Evolutionary conservation across 37 sponge, comb jelly and placozoan species (phyloP).

Genomic region (Eunapius fragilis): DNA sequence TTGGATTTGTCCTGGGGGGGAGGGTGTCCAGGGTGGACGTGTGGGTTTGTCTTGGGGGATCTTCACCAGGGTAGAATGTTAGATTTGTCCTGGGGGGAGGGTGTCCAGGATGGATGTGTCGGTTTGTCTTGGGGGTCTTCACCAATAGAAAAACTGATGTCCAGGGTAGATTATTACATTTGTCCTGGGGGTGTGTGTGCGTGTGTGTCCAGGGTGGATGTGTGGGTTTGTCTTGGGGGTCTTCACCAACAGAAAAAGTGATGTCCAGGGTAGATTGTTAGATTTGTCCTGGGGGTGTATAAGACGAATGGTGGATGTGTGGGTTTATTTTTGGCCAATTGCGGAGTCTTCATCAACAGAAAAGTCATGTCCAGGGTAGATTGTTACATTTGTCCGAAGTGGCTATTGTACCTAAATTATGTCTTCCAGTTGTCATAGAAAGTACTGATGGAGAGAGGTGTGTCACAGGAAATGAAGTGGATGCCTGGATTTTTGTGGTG

Average conservation of each 20-base stretch:
- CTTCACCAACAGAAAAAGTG: background rate
- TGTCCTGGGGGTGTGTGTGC: background rate
- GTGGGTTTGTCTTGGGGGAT: background rate
- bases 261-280: background rate
- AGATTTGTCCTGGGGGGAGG: background rate
- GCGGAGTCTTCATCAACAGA: too few relatives aligned
- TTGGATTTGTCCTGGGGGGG: background rate
- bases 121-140: background rate
- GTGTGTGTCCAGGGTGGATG: background rate
- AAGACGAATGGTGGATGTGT: background rate
- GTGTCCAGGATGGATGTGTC: background rate
- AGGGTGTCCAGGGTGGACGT: background rate
- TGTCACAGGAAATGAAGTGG: too few relatives aligned
- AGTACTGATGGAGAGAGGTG: too few relatives aligned
- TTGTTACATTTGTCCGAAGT: too few relatives aligned
- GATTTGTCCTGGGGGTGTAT: background rate
- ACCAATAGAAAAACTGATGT: background rate
- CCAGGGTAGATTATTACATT: background rate
- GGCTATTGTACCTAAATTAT: too few relatives aligned
- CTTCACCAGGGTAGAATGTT: background rate
- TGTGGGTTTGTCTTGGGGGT: background rate
- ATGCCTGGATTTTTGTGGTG: too few relatives aligned
- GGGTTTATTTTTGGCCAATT: background rate
- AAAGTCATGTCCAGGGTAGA: too few relatives aligned
- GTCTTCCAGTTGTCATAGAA: too few relatives aligned